Evolutionary conservation across 2,888 invertebrate genomes (phyloP).

Genomic region (Acleris emargana): DNA sequence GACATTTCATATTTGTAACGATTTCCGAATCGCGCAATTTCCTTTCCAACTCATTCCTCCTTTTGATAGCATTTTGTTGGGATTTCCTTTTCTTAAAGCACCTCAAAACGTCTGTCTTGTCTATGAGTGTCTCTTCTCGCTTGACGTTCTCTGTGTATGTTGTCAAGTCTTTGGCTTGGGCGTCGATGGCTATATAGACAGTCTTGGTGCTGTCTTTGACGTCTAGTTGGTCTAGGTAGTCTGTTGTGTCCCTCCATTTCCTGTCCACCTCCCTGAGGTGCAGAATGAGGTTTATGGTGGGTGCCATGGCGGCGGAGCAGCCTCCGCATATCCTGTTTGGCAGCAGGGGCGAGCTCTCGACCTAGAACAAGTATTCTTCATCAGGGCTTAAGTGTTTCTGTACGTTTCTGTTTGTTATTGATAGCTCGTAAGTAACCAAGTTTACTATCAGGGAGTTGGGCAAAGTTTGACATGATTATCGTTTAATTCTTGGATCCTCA

Average conservation of each 20-base stretch:
- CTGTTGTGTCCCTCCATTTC: conserved; percentile 50
- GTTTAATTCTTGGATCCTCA: too few relatives aligned
- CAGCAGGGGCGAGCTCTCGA: conserved; percentile 51
- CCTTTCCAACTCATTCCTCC: conserved; percentile 11
- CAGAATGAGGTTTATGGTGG: conserved; percentile 50
- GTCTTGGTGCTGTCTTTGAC: conserved; percentile 46
- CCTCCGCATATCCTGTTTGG: conserved; percentile 53
- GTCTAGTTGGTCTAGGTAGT: conserved; percentile 43
- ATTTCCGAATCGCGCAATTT: conserved; percentile 1
- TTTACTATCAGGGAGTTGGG: too few relatives aligned
- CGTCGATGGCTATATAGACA: conserved; percentile 46
- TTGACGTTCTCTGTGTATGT: conserved; percentile 16
- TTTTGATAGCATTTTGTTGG: conserved; percentile 24
- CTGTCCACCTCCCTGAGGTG: conserved; percentile 51
- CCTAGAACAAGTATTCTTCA: conserved; percentile 60
- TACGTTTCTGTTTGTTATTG: conserved; percentile 9
- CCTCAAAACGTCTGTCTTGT: conserved; percentile 22
- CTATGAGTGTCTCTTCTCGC: background rate
- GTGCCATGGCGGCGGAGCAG: conserved; percentile 46
- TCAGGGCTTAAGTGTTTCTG: conserved; percentile 41
- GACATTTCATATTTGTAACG: conserved; percentile 45
- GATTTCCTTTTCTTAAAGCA: conserved; percentile 36
- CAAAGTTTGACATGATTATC: too few relatives aligned
- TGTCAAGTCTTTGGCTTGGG: conserved; percentile 30
- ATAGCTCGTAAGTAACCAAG: too few relatives aligned